These are phyloP conservation scores for Myxocyprinus asiaticus DNA, from an alignment of 2,113 vertebrate genomes.

Conservation along the genomic window DNA sequence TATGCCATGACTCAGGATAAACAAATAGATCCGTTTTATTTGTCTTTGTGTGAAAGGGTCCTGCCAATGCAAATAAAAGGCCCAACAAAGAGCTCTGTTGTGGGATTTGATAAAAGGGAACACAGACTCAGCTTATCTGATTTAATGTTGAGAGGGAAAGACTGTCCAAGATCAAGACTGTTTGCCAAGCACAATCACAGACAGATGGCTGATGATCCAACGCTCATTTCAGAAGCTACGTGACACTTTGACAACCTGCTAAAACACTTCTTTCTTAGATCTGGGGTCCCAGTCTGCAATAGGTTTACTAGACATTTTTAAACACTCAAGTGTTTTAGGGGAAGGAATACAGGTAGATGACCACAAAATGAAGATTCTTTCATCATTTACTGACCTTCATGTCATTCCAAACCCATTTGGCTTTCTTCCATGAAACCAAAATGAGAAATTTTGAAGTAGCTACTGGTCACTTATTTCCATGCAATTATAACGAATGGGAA, in stretches of 20 bases:
- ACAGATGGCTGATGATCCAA: constrained; percentile 9
- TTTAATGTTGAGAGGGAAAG: constrained; percentile 3
- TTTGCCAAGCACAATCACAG: background rate
- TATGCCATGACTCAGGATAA: background rate
- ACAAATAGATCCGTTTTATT: constrained; percentile 1
- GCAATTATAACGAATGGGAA: too few relatives aligned
- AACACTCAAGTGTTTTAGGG: background rate
- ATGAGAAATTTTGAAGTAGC: too few relatives aligned
- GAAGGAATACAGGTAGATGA: too few relatives aligned
- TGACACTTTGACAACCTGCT: too few relatives aligned
- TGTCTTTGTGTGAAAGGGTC: background rate
- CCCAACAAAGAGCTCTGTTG: constrained; percentile 4
- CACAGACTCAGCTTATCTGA: constrained; percentile 2
- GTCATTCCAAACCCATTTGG: too few relatives aligned
- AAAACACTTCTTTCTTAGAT: background rate
- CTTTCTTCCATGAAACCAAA: too few relatives aligned
- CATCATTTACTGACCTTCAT: too few relatives aligned
- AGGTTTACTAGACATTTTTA: background rate
- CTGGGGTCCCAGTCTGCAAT: background rate
- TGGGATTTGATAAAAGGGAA: background rate
- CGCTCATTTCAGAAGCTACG: constrained; percentile 8
- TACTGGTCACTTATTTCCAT: too few relatives aligned
- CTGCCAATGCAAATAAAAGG: constrained; percentile 6
- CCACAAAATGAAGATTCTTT: too few relatives aligned
- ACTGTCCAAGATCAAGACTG: background rate